These are phyloP conservation scores for Argyra leucocephala DNA, from an alignment of 2,888 invertebrate genomes.

Conservation along the genomic window DNA sequence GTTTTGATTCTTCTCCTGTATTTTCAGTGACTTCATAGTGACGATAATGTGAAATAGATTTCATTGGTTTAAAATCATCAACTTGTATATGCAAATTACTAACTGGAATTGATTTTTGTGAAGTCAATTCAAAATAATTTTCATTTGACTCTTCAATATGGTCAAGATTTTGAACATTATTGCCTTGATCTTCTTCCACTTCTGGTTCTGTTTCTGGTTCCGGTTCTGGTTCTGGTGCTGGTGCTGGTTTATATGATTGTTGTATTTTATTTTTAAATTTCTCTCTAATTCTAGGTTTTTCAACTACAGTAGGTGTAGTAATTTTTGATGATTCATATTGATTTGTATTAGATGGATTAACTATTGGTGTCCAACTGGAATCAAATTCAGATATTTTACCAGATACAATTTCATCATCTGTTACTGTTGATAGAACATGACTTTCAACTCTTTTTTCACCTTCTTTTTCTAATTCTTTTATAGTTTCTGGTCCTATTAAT, in stretches of 20 bases:
- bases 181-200: not conserved
- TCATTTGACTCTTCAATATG: not conserved
- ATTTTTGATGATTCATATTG: not conserved
- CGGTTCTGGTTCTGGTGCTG: not conserved
- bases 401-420: conserved; percentile 28
- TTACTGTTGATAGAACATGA: conserved; percentile 20
- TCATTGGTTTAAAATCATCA: not conserved
- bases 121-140: not conserved
- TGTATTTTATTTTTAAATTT: not conserved
- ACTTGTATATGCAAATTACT: not conserved
- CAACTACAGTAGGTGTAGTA: not conserved
- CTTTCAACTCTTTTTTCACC: conserved; percentile 37
- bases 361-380: conserved; percentile 34
- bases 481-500: conserved; percentile 17
- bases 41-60: not conserved
- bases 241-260: not conserved
- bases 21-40: conserved; percentile 17
- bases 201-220: not conserved
- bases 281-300: not conserved
- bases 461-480: conserved; percentile 35
- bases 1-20: conserved; percentile 16
- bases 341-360: not conserved
- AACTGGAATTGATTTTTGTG: not conserved
- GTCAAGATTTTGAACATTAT: too few species aligned
- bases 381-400: conserved; percentile 34